A percentile compares a stretch with the other conserved stretches of the same genome.
phyloP scores from a whole-genome alignment of 2,113 vertebrate species.

The Clarias magur region DNA sequence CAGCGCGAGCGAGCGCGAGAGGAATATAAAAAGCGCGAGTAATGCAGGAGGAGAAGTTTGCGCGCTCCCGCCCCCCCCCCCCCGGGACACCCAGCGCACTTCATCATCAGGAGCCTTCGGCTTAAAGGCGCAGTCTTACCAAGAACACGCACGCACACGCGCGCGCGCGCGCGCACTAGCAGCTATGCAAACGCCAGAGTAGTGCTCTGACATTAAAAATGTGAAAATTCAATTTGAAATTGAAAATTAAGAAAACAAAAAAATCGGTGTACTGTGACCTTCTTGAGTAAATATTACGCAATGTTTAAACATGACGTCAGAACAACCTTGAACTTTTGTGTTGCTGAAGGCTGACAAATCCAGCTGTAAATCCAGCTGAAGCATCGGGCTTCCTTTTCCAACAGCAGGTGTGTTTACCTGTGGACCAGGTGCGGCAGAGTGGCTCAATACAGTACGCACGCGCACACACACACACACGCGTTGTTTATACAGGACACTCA shows the following conservation, averaged over 20 bases:
- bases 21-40: background rate
- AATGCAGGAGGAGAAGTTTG: constrained; percentile 6
- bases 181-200: background rate
- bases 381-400: background rate
- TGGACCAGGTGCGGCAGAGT: background rate
- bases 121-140: constrained; percentile 19
- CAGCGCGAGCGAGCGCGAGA: background rate
- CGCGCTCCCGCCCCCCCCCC: constrained; percentile 40
- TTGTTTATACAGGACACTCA: no score
- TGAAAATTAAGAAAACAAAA: no score
- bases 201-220: background rate
- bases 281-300: constrained; percentile 17
- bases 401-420: constrained; percentile 9
- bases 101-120: background rate
- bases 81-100: constrained; percentile 16
- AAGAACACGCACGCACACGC: no score
- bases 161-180: background rate
- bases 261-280: background rate
- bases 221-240: no score
- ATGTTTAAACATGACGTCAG: constrained; percentile 47
- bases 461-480: background rate
- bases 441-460: background rate
- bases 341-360: background rate
- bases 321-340: constrained; percentile 1
- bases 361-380: constrained; percentile 25